phyloP scores from a whole-genome alignment of 2,797 vertebrate genomes.

The Anguilla marmorata region DNA sequence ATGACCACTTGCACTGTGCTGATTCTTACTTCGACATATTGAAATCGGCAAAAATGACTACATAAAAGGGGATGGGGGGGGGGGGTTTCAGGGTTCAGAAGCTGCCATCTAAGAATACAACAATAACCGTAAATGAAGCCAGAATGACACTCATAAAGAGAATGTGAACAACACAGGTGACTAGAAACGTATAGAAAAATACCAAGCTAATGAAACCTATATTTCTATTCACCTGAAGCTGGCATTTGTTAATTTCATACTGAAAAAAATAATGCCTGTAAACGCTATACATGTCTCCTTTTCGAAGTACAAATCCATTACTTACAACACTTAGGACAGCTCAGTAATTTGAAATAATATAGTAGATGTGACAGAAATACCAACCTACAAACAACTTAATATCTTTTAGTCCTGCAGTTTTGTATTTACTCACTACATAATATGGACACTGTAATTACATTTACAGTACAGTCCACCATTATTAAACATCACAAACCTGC shows the following conservation, averaged over 20 bases:
- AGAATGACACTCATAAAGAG: slow-evolving; percentile 53
- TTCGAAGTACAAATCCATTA: not conserved
- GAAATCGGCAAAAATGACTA: slow-evolving; percentile 44
- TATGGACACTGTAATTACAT: not conserved
- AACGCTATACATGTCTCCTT: not conserved
- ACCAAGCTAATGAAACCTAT: slow-evolving; percentile 26
- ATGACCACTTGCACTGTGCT: slow-evolving; percentile 40
- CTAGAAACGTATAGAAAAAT: slow-evolving; percentile 47
- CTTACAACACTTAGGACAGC: not conserved
- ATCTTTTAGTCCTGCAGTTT: not conserved
- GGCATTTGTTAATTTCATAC: slow-evolving; percentile 59
- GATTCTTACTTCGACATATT: slow-evolving; percentile 49
- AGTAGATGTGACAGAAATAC: not conserved
- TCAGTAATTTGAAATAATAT: not conserved
- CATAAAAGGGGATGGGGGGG: not conserved
- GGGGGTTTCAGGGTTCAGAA: not conserved
- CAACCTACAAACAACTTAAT: not conserved
- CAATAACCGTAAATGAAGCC: slow-evolving; percentile 56
- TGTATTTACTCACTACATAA: not conserved
- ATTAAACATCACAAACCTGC: not conserved
- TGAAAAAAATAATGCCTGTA: slow-evolving; percentile 25
- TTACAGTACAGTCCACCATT: not conserved
- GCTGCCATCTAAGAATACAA: slow-evolving; percentile 45
- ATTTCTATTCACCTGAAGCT: slow-evolving; percentile 56
- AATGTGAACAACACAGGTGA: slow-evolving; percentile 42